Conservation (phyloP, 35 echinoderm and acorn worm genomes). For the Nesometra sesokonis region DNA sequence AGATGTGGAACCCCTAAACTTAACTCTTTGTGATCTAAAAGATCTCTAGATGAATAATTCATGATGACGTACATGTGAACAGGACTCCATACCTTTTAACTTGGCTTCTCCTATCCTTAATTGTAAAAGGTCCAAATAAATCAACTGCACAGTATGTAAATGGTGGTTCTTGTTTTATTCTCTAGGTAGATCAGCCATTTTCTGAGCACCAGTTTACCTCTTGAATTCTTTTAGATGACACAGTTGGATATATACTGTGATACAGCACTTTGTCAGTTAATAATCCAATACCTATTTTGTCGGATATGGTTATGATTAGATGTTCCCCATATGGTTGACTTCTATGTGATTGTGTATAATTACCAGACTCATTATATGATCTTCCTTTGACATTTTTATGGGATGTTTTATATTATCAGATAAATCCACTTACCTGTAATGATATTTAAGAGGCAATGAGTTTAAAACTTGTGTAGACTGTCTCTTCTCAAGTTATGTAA, state of each 20-base stretch:
- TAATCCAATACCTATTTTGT: background rate
- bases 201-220: background rate
- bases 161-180: background rate
- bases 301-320: background rate
- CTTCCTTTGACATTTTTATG: background rate
- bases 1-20: too few relatives aligned
- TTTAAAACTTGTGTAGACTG: too few relatives aligned
- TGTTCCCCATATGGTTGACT: constrained; percentile 5
- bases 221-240: background rate
- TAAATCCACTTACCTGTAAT: too few relatives aligned
- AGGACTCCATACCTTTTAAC: background rate
- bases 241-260: background rate
- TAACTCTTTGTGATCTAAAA: too few relatives aligned
- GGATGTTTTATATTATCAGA: background rate
- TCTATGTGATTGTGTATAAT: background rate
- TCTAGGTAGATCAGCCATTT: background rate
- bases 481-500: too few relatives aligned
- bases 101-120: background rate
- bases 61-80: background rate
- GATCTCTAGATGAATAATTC: constrained; percentile 1
- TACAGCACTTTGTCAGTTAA: background rate
- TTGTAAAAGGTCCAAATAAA: background rate
- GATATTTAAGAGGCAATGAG: too few relatives aligned
- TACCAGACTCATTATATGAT: background rate
- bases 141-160: background rate